Evolutionary conservation across 1,140 invertebrate species (phyloP).

Genomic region (Trachymyrmex cornetzi): DNA sequence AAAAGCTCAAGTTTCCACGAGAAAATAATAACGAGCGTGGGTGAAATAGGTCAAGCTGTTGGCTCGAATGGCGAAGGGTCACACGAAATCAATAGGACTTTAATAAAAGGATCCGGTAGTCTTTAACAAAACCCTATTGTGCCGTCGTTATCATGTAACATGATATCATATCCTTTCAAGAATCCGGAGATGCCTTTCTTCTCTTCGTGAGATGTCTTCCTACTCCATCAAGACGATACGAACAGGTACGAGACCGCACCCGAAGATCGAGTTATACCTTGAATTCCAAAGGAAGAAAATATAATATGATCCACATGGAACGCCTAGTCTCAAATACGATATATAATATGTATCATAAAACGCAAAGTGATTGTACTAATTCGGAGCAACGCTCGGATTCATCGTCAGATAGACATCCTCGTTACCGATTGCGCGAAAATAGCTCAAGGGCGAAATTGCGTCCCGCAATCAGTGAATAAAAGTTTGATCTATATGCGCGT

Average conservation of each 20-base stretch:
- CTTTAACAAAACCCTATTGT: conserved; percentile 81
- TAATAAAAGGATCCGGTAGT: conserved; percentile 76
- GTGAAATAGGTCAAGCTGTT: conserved; percentile 76
- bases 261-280: conserved; percentile 51
- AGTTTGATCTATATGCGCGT: conserved; percentile 45
- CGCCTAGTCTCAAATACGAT: neutral
- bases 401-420: conserved; percentile 22
- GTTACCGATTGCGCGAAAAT: conserved; percentile 55
- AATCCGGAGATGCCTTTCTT: conserved; percentile 74
- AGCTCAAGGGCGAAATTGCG: conserved; percentile 52
- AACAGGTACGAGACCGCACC: conserved; percentile 58
- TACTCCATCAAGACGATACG: conserved; percentile 4
- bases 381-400: neutral
- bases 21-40: conserved; percentile 75
- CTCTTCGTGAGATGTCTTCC: conserved; percentile 13
- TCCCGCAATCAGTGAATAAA: conserved; percentile 60
- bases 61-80: conserved; percentile 64
- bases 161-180: conserved; percentile 80
- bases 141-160: conserved; percentile 82
- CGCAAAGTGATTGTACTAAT: neutral
- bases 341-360: neutral
- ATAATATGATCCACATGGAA: neutral
- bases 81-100: conserved; percentile 75
- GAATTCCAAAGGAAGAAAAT: conserved; percentile 11
- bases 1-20: conserved; percentile 77